Base-by-base conservation (phyloP, 2,113 vertebrate genomes). In the Aleadryas rufinucha region DNA sequence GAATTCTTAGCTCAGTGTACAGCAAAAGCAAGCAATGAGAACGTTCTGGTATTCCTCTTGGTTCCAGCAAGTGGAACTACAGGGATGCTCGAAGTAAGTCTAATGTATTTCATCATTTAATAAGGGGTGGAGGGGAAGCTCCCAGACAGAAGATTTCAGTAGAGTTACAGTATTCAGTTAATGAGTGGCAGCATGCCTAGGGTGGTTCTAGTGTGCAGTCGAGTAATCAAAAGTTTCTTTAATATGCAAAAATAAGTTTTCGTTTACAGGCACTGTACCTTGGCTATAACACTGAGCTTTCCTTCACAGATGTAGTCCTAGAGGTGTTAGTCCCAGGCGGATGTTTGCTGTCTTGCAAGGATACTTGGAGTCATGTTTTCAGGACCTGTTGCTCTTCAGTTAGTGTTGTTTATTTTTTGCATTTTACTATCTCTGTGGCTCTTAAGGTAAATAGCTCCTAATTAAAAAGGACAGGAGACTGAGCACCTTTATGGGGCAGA, bases 61-160 rank as follows among this genome's bases (percentile, higher is more conserved):
- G 12, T 84, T 91, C 91, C 92, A 90, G 87, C 42, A 94, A 88
- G 77, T 96, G 81, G 85, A 80, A 95, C 42, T 74, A 28, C 22
- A 24, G 74, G 42, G 33, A 50, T 77, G 35, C 68, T 90, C 0
- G 1, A 53, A 70, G 6, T 57, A 66, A 41, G 21, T 41, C 28
- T 49, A 2, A 33, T 23, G 31, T 35, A 21, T 90, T 87, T 93
- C n/a, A 71, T 90, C 49, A 57, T 33, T 91, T 78, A 18, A 9
- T 33, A 20, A 64, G 7, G 19, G 5, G 0, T 70, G 44, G 35
- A 81, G 10, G 5, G 24, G 28, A 66, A 90, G 35, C 23, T 88
- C 30, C 24, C 31, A 50, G 49, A 27, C 13, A 75, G 50, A 53
- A 74, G 21, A 39, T 84, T 90, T 88, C 39, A 57, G 59, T 24